These are phyloP conservation scores for Folsomia manolachei DNA, from an alignment of 2,888 invertebrate species.

Conservation along the genomic window DNA sequence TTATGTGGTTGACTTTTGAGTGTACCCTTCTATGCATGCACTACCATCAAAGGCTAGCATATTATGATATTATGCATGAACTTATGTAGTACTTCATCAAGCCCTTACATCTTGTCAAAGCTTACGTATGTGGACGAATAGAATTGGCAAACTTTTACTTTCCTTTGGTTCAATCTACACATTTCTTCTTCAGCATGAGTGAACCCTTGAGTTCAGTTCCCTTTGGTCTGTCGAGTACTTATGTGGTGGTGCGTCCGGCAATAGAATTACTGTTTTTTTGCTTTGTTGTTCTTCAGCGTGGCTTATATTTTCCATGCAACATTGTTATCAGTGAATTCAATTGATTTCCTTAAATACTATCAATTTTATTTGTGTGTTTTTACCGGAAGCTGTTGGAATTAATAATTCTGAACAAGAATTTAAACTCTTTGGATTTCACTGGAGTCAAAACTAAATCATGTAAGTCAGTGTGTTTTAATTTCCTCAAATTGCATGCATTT, in stretches of 20 bases:
- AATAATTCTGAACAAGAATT: too few relatives aligned
- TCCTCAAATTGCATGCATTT: too few relatives aligned
- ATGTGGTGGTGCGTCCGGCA: background rate
- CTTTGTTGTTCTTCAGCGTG: background rate
- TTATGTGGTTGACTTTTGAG: background rate
- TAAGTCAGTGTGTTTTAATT: too few relatives aligned
- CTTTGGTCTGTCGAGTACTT: slow-evolving; percentile 30
- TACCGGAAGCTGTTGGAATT: background rate
- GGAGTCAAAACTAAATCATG: too few relatives aligned
- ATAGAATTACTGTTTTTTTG: background rate
- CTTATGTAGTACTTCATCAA: too few relatives aligned
- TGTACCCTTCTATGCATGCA: too few relatives aligned
- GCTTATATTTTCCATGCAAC: background rate
- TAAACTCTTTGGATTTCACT: background rate
- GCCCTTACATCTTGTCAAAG: background rate
- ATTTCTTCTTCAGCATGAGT: slow-evolving; percentile 40
- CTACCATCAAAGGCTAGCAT: too few relatives aligned
- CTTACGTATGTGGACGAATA: too few relatives aligned
- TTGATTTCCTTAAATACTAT: too few relatives aligned
- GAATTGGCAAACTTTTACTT: background rate
- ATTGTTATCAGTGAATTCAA: background rate
- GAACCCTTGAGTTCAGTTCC: slow-evolving; percentile 35
- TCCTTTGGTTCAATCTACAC: slow-evolving; percentile 12
- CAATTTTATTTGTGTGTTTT: background rate
- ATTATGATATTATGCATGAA: too few relatives aligned